Conservation (phyloP, 1,140 invertebrate species). For the Nymphalis io region DNA sequence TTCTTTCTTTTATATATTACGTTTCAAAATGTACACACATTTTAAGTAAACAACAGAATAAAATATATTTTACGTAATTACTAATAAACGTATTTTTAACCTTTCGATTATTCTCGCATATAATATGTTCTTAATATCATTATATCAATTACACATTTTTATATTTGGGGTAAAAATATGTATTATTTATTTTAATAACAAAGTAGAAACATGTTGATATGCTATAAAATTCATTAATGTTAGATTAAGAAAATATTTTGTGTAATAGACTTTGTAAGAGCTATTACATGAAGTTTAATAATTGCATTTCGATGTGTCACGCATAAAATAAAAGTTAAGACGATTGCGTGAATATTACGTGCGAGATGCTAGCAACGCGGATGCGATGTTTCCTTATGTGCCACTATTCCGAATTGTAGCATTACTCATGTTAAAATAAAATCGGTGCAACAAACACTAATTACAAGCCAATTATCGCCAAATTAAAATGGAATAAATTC, state of each 20-base stretch:
- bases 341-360: conserved; percentile 23
- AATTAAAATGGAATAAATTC: no score
- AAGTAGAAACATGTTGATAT: no score
- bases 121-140: no score
- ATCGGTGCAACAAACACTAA: background rate
- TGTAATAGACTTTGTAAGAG: conserved; percentile 9
- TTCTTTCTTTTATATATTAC: conserved; percentile 16
- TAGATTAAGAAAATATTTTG: no score
- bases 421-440: background rate
- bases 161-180: no score
- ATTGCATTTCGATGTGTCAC: conserved; percentile 19
- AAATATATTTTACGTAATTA: background rate
- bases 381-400: background rate
- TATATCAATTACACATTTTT: no score
- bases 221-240: no score
- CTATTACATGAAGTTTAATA: background rate
- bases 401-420: conserved; percentile 4
- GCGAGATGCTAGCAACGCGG: conserved; percentile 20
- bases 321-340: conserved; percentile 15
- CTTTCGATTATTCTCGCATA: no score
- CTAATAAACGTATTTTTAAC: background rate
- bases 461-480: no score
- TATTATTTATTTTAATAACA: no score
- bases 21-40: background rate
- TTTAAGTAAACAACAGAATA: background rate